These are phyloP conservation scores for Philopedon plagiatum DNA, from an alignment of 2,888 invertebrate species.

Conservation along the genomic window DNA sequence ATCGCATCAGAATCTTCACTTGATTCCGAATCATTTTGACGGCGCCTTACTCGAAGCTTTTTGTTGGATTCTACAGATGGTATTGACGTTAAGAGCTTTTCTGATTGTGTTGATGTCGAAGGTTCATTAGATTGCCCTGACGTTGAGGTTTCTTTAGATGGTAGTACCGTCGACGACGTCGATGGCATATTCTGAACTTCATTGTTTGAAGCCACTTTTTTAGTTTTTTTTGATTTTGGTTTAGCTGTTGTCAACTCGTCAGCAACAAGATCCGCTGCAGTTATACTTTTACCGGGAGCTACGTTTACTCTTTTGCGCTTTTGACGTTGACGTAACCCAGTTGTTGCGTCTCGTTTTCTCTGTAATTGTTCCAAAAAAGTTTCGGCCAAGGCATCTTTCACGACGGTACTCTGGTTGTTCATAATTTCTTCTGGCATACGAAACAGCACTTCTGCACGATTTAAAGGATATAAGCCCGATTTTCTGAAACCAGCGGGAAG, in stretches of 20 bases:
- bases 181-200: constrained; percentile 39
- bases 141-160: constrained; percentile 32
- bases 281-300: constrained; percentile 39
- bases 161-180: constrained; percentile 11
- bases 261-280: constrained; percentile 21
- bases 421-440: constrained; percentile 40
- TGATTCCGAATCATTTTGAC: constrained; percentile 32
- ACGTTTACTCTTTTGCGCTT: constrained; percentile 42
- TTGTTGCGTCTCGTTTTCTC: constrained; percentile 31
- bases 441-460: constrained; percentile 30
- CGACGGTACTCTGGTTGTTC: constrained; percentile 18
- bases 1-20: constrained; percentile 35
- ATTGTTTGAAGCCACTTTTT: constrained; percentile 35
- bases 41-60: constrained; percentile 26
- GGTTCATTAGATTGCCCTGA: constrained; percentile 12
- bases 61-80: constrained; percentile 21
- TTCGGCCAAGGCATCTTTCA: constrained; percentile 37
- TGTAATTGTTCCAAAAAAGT: constrained; percentile 28
- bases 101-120: constrained; percentile 1
- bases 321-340: constrained; percentile 40
- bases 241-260: constrained; percentile 25
- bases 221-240: constrained; percentile 27
- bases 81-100: neutral
- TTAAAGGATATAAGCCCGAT: constrained; percentile 34
- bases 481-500: constrained; percentile 42